These are phyloP conservation scores for Panzeria rudis DNA, from an alignment of 2,888 invertebrate species.

Conservation along the genomic window DNA sequence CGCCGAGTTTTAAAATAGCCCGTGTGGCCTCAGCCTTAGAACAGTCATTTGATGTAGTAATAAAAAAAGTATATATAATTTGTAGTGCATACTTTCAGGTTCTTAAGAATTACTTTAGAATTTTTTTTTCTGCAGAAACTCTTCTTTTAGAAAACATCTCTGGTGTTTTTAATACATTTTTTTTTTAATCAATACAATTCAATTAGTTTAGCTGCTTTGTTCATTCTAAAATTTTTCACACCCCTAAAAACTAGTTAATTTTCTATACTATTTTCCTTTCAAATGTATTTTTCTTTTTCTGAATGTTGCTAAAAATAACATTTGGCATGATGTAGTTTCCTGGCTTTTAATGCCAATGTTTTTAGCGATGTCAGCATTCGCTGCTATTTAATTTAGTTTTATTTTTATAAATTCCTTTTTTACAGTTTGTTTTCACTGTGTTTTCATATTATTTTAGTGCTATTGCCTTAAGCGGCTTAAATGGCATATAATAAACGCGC, in stretches of 20 bases:
- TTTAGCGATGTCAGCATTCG: conserved; percentile 68
- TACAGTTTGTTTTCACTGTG: neutral
- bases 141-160: neutral
- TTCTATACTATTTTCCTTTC: conserved; percentile 31
- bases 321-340: conserved; percentile 61
- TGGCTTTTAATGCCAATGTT: conserved; percentile 62
- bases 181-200: conserved; percentile 48
- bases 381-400: conserved; percentile 56
- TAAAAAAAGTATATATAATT: neutral
- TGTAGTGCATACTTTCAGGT: conserved; percentile 6
- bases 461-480: conserved; percentile 71
- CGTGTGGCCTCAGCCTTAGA: no score
- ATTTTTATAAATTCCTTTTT: conserved; percentile 49
- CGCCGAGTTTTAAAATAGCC: no score
- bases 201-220: conserved; percentile 32
- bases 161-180: neutral
- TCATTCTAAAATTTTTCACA: neutral
- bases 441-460: conserved; percentile 61
- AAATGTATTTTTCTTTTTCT: conserved; percentile 5
- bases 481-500: conserved; percentile 45
- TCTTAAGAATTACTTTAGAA: neutral
- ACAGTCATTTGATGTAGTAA: no score
- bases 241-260: conserved; percentile 21
- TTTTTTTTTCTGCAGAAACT: neutral
- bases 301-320: conserved; percentile 34